A percentile compares a stretch with the other conserved stretches of the same genome.
Conservation (phyloP, 2,888 invertebrate species). For the Spicauda simplicius region DNA sequence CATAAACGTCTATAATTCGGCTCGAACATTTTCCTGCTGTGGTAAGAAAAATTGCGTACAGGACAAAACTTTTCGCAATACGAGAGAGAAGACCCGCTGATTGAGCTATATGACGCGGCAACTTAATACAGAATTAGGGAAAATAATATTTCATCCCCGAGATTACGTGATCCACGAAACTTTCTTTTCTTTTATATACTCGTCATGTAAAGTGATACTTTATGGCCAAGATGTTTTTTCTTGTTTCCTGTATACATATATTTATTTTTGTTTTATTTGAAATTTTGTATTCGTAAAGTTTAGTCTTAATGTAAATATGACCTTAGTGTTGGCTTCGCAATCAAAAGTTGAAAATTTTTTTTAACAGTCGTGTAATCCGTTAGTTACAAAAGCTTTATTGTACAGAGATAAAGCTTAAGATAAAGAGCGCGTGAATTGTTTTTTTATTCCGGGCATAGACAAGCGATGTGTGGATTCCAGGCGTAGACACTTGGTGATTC, state of each 20-base stretch:
- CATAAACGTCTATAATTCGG: neutral
- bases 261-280: no score
- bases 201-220: neutral
- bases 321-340: no score
- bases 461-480: no score
- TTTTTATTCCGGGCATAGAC: no score
- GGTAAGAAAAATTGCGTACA: neutral
- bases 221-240: neutral
- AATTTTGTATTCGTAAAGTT: no score
- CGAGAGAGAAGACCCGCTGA: neutral
- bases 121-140: slow-evolving; percentile 20
- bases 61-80: slow-evolving; percentile 8
- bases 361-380: no score
- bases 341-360: no score
- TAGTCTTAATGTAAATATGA: no score
- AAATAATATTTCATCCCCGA: slow-evolving; percentile 12
- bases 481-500: no score
- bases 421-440: no score
- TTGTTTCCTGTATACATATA: neutral
- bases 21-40: neutral
- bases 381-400: no score
- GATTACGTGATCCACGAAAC: neutral
- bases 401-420: no score
- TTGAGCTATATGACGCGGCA: slow-evolving; percentile 18
- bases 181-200: slow-evolving; percentile 1